Base-by-base conservation (phyloP, 2,888 invertebrate species). In the Halocaridina rubra region DNA sequence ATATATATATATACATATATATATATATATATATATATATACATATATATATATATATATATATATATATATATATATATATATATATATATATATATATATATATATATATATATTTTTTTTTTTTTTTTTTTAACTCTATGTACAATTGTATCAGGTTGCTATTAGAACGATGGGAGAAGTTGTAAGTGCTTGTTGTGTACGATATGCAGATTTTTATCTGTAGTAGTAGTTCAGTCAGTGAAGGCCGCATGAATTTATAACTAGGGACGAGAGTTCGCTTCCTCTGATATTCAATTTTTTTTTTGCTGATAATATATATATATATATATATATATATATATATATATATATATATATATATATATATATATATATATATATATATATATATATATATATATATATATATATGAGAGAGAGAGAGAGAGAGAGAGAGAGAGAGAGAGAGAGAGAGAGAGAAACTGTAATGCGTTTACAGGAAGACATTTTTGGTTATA, bases 51-150 rank as follows among this genome's bases (percentile, higher is more conserved):
- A 53, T 53, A 53, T 53, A 53, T 64, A 64, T 64, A 13, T 64
- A 64, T 64, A 64, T 67, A 67, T 67, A 67, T 67, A 24, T 24
- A 67, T 67, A 24, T 67, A 67, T 67, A 24, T 67, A 67, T 67
- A 27, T 67, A 22, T 27, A 13, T 67, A 67, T 24, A 22, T 27
- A 8, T 24, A 24, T 22, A 53, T 53, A 53, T 53, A 53, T 53
- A 53, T 53, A 53, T 53, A 53, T 53, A 53, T 53, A 53, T 53
- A 53, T 53, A 53, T 53, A 53, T 53, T n/a, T 53, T n/a, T 53
- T n/a, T 64, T 22, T 64, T 3, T 64, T 22, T 64, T 22, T 67
- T 27, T 67, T 27, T 67, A 24, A 13, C 22, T 67, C 7, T 67
- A 67, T 67, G 16, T 67, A 67, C 29, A 27, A 27, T 8, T 27